Evolutionary conservation across 1,140 invertebrate genomes (phyloP).

Genomic region (Ooceraea biroi): DNA sequence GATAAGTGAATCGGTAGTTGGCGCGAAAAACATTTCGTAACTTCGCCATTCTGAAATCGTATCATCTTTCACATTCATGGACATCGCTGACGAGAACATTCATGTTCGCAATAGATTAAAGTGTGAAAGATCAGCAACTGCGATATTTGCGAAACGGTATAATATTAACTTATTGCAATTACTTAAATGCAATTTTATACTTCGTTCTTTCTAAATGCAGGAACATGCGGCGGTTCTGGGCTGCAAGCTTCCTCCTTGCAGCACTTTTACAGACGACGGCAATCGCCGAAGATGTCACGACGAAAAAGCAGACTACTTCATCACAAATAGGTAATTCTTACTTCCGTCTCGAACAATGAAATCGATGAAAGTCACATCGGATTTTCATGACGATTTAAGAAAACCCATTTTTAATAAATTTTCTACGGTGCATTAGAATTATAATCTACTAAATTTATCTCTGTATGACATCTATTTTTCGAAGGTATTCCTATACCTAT

Average conservation of each 20-base stretch:
- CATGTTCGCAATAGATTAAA: too few relatives aligned
- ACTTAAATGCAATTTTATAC: not conserved
- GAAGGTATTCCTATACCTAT: not conserved
- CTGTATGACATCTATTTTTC: not conserved
- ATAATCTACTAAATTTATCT: not conserved
- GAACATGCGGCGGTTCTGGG: constrained; percentile 43
- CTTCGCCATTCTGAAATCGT: too few relatives aligned
- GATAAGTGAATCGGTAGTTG: too few relatives aligned
- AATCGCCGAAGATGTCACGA: not conserved
- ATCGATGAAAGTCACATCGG: not conserved
- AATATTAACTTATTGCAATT: not conserved
- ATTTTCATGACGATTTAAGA: constrained; percentile 1
- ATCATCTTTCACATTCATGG: too few relatives aligned
- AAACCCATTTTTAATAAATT: not conserved
- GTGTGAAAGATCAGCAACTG: too few relatives aligned
- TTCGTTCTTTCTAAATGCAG: constrained; percentile 39
- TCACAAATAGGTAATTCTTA: constrained; percentile 26
- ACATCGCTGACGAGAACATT: not conserved
- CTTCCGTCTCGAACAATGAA: not conserved
- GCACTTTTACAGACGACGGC: not conserved
- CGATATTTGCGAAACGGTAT: not conserved
- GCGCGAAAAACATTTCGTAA: too few relatives aligned
- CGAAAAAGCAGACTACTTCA: not conserved
- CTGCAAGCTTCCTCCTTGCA: constrained; percentile 1
- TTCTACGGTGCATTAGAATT: not conserved